phyloP scores from a whole-genome alignment of 1,140 invertebrate genomes.

The Yoshiicerus persimilis region DNA sequence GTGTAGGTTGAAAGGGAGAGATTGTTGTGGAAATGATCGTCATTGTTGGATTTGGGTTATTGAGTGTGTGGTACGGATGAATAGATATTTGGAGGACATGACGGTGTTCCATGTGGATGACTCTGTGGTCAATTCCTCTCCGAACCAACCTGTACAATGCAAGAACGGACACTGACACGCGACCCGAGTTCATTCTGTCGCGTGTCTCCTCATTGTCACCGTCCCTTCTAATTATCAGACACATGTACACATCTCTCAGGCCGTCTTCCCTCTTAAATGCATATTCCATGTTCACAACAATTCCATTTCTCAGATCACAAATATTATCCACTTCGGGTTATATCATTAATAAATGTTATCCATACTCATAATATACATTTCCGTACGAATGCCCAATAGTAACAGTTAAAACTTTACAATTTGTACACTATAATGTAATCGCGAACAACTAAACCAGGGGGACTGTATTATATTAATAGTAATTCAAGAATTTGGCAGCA shows the following conservation, averaged over 20 bases:
- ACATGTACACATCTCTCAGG: background rate
- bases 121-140: slow-evolving; percentile 27
- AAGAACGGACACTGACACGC: slow-evolving; percentile 27
- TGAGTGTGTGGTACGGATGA: background rate
- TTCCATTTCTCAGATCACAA: too few relatives aligned
- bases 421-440: too few relatives aligned
- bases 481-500: too few relatives aligned
- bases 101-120: background rate
- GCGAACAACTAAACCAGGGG: too few relatives aligned
- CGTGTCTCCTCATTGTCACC: slow-evolving; percentile 39
- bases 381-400: too few relatives aligned
- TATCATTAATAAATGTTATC: too few relatives aligned
- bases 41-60: background rate
- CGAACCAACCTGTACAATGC: slow-evolving; percentile 30
- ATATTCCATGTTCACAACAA: too few relatives aligned
- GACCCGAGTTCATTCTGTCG: slow-evolving; percentile 43
- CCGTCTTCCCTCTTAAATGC: background rate
- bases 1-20: background rate
- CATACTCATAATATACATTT: too few relatives aligned
- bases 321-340: too few relatives aligned
- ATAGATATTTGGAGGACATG: background rate
- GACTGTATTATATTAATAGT: too few relatives aligned
- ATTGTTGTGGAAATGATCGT: background rate
- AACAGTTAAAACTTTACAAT: too few relatives aligned
- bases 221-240: slow-evolving; percentile 13